phyloP scores from a whole-genome alignment of 2,888 invertebrate species.

The Syrphus vitripennis region DNA sequence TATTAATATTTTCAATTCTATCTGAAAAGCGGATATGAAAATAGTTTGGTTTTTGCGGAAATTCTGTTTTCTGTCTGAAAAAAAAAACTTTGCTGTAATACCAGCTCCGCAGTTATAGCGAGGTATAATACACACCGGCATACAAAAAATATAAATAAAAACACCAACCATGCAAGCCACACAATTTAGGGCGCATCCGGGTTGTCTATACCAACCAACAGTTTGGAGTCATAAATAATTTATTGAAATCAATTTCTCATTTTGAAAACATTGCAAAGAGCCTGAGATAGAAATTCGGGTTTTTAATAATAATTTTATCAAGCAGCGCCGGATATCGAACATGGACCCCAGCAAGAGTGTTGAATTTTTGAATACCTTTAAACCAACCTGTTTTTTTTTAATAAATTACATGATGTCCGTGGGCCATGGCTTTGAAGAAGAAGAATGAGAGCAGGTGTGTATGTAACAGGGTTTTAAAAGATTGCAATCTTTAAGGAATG shows the following conservation, averaged over 20 bases:
- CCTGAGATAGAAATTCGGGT: conserved; percentile 43
- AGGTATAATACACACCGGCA: not conserved
- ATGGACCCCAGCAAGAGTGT: conserved; percentile 10
- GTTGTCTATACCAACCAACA: conserved; percentile 41
- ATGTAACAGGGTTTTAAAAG: no score
- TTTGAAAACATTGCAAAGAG: conserved; percentile 55
- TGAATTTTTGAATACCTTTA: conserved; percentile 6
- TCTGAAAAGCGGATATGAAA: conserved; percentile 56
- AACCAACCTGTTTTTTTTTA: not conserved
- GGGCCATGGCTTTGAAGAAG: not conserved
- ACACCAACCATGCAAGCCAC: conserved; percentile 31
- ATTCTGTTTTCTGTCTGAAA: conserved; percentile 5
- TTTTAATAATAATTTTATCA: conserved; percentile 22
- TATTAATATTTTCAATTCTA: conserved; percentile 61
- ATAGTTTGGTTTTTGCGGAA: conserved; percentile 61
- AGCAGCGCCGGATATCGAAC: conserved; percentile 8
- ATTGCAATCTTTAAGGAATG: no score
- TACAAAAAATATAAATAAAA: not conserved
- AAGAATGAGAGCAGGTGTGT: no score
- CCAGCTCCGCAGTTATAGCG: no score
- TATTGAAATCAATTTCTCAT: conserved; percentile 66
- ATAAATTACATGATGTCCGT: not conserved
- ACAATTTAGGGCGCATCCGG: conserved; percentile 63
- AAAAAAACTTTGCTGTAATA: conserved; percentile 4
- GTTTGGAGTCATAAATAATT: conserved; percentile 61